These are phyloP conservation scores for Drosophila kohkoa DNA, from an alignment of 1,140 invertebrate species.

Conservation along the genomic window DNA sequence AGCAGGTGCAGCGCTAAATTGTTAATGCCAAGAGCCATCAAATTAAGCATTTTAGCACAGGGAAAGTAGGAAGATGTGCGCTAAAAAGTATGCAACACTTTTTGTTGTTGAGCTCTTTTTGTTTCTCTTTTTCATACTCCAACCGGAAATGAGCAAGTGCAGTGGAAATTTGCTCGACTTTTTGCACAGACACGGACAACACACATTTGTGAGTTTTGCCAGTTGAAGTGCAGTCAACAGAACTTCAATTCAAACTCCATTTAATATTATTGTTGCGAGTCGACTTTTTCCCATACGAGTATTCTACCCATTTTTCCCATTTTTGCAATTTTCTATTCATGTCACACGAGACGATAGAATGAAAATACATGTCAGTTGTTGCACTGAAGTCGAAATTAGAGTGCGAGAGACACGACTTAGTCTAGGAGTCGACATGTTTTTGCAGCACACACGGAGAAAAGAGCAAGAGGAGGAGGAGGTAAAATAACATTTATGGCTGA, in stretches of 20 bases:
- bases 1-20: constrained; percentile 64
- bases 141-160: constrained; percentile 55
- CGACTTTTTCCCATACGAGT: neutral
- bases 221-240: constrained; percentile 23
- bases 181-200: neutral
- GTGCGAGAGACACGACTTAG: constrained; percentile 2
- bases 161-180: constrained; percentile 18
- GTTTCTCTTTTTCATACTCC: neutral
- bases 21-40: constrained; percentile 68
- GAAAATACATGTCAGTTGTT: constrained; percentile 56
- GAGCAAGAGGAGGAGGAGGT: neutral
- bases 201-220: neutral
- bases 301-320: neutral
- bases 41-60: constrained; percentile 61
- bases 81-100: constrained; percentile 60
- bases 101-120: constrained; percentile 2
- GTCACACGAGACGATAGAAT: constrained; percentile 38
- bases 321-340: constrained; percentile 1
- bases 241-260: constrained; percentile 18
- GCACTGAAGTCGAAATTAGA: constrained; percentile 19
- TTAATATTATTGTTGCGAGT: constrained; percentile 4
- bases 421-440: neutral
- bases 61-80: neutral
- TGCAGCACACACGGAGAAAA: neutral
- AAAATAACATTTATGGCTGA: constrained; percentile 29